Conservation (phyloP, 1,140 invertebrate species). For the Halictus rubicundus region DNA sequence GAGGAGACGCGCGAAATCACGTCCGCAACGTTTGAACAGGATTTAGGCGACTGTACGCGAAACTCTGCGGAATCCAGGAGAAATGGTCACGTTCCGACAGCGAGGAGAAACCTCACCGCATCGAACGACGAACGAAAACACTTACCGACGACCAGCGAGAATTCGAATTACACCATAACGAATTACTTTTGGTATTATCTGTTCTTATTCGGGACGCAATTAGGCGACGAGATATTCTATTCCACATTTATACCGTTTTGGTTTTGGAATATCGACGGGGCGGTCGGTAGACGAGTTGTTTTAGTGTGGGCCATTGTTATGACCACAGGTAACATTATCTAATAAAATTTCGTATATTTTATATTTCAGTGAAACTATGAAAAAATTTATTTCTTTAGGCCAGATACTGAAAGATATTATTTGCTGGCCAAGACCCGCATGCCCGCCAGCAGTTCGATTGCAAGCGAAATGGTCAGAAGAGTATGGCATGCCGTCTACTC, state of each 20-base stretch:
- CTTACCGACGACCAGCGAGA: conserved; percentile 20
- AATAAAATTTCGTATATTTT: conserved; percentile 15
- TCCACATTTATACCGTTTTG: conserved; percentile 93
- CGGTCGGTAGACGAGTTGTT: conserved; percentile 89
- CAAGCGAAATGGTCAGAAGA: conserved; percentile 93
- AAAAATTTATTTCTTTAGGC: conserved; percentile 80
- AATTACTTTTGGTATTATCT: conserved; percentile 94
- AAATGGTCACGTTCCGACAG: conserved; percentile 44
- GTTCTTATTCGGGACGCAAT: conserved; percentile 89
- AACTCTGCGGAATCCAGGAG: conserved; percentile 37
- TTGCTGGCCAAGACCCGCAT: conserved; percentile 90
- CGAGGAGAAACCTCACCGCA: conserved; percentile 16
- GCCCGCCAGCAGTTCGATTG: conserved; percentile 89
- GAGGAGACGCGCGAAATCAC: conserved; percentile 68
- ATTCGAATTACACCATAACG: conserved; percentile 81
- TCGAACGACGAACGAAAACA: conserved; percentile 1
- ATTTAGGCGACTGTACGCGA: conserved; percentile 52
- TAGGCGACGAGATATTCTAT: conserved; percentile 95
- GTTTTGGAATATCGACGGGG: conserved; percentile 95
- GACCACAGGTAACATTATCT: conserved; percentile 85
- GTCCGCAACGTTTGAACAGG: conserved; percentile 49
- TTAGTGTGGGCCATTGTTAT: conserved; percentile 92
- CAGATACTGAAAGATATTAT: conserved; percentile 94
- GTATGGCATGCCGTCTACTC: conserved; percentile 96
- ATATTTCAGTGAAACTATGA: not conserved